Base-by-base conservation (phyloP, 64 coral and sea anemone species). In the Pachyseris speciosa region DNA sequence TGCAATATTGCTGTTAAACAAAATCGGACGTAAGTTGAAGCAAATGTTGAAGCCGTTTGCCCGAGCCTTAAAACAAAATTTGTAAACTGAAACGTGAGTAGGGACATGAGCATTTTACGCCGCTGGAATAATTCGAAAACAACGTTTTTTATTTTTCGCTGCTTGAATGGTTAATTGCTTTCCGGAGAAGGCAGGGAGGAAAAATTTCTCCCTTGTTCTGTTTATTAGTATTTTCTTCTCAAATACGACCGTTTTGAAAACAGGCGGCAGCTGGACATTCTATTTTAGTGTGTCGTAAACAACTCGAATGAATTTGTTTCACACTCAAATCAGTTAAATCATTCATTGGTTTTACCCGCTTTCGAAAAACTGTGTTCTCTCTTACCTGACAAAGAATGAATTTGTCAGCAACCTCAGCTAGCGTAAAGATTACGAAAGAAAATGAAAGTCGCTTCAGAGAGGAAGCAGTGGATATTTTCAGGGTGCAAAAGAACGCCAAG, bases 391-490 rank as follows among this genome's bases (percentile, higher is more conserved):
- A 27, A 26, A 81, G 22, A 81, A 81, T 81, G 77, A 4, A 16
- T 81, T 13, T 61, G 7, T 81, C 77, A 53, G 40, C 77, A 61
- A 58, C 32, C 12, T 12, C n/a, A n/a, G n/a, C 15, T 20, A 63
- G 6, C 8, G 37, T 81, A 26, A 19, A 60, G 32, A 81, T 81
- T 13, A 81, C 77, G 3, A 60, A 60, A 20, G 51, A 61, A 42
- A 81, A 81, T 61, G 77, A 81, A 61, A 39, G 20, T 81, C 52
- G 77, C 77, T 81, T 25, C n/a, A 81, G 52, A 38, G 77, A 81
- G 8, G 53, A 81, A 61, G 27, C 29, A 61, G 50, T 81, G 7
- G 77, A 81, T 81, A 81, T 81, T 37, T 81, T 81, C 41, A 12
- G 77, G 63, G 77, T 63, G 5, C 57, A 81, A 22, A 81, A 81